These are phyloP conservation scores for Grammomys dolichurus DNA, from an alignment of 2,113 vertebrate species.

Conservation along the genomic window DNA sequence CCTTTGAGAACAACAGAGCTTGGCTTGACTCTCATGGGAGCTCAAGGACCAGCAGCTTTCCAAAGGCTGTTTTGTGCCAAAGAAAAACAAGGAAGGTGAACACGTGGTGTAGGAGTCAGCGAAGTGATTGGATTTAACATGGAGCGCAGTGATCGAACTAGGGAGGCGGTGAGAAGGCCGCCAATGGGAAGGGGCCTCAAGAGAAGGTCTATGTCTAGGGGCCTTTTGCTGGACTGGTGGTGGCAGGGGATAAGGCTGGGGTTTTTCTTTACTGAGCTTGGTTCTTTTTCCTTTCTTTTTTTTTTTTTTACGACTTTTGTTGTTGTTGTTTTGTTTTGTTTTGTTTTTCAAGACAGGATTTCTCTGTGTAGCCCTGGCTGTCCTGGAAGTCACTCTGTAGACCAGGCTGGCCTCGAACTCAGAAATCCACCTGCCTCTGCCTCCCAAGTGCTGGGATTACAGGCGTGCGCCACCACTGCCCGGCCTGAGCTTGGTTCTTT, in stretches of 20 bases:
- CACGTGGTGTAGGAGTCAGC: background rate
- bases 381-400: too few relatives aligned
- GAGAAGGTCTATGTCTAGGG: background rate
- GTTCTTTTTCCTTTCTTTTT: too few relatives aligned
- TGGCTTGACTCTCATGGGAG: background rate
- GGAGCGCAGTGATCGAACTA: background rate
- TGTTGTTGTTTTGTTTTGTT: too few relatives aligned
- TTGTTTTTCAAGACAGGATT: too few relatives aligned
- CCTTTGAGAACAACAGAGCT: background rate
- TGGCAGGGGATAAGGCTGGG: background rate
- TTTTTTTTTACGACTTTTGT: too few relatives aligned
- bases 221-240: background rate
- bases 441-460: too few relatives aligned
- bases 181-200: background rate
- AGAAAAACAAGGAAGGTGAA: background rate
- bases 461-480: too few relatives aligned
- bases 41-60: background rate
- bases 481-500: background rate
- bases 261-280: background rate
- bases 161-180: background rate
- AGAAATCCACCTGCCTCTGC: too few relatives aligned
- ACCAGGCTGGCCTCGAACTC: too few relatives aligned
- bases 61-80: background rate
- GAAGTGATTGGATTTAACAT: too few relatives aligned
- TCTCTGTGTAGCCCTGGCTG: too few relatives aligned